Conservation (phyloP, 2,888 invertebrate genomes). For the Protonemura montana region DNA sequence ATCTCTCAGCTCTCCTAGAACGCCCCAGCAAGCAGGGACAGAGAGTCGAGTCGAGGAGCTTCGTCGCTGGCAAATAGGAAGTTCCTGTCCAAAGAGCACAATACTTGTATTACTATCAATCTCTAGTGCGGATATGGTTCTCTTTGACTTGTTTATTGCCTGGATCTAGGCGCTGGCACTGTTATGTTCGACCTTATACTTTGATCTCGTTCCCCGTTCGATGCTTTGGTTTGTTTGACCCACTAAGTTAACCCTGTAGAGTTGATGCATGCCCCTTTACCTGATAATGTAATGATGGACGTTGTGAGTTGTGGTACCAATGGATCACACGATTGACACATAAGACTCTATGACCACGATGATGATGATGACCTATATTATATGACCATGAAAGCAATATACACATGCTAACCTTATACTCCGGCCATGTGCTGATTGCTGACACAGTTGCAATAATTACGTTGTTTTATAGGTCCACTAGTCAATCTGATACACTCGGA, state of each 20-base stretch:
- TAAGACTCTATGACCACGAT: slow-evolving; percentile 7
- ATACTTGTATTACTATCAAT: slow-evolving; percentile 27
- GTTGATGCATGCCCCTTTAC: slow-evolving; percentile 44
- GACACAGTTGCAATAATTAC: slow-evolving; percentile 8
- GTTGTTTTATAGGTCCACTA: slow-evolving; percentile 40
- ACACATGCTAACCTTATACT: neutral
- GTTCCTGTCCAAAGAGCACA: slow-evolving; percentile 46
- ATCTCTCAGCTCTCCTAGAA: slow-evolving; percentile 23
- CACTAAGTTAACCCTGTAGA: slow-evolving; percentile 32
- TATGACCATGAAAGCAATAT: neutral
- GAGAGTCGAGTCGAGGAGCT: neutral
- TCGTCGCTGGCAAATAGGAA: slow-evolving; percentile 49
- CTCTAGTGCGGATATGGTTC: slow-evolving; percentile 50
- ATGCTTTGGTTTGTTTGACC: slow-evolving; percentile 43
- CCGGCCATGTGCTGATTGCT: neutral
- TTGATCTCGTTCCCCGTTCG: slow-evolving; percentile 27
- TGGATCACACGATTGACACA: slow-evolving; percentile 4
- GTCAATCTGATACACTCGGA: slow-evolving; percentile 35
- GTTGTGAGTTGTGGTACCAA: slow-evolving; percentile 12
- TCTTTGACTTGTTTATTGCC: slow-evolving; percentile 50
- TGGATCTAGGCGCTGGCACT: slow-evolving; percentile 50
- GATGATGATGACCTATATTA: neutral
- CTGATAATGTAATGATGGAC: slow-evolving; percentile 13
- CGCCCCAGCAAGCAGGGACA: slow-evolving; percentile 1
- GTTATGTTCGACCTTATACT: slow-evolving; percentile 31